Conservation (phyloP, 1,140 invertebrate genomes). For the Drosophila simulans region DNA sequence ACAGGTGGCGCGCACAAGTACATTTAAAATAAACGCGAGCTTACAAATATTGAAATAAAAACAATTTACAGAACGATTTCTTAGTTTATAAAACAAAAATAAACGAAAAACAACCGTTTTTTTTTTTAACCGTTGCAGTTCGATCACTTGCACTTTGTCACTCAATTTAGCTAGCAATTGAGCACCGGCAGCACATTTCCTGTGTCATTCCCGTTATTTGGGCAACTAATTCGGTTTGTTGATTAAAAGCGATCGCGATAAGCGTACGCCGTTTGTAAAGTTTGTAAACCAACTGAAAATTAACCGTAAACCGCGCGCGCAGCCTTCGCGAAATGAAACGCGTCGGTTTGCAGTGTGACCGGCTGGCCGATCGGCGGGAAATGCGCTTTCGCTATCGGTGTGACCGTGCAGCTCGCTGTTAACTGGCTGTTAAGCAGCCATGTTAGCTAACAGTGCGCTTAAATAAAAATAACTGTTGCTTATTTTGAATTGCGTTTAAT, state of each 20-base stretch:
- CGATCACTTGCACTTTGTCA: constrained; percentile 2
- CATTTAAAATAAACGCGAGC: background rate
- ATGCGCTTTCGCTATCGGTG: background rate
- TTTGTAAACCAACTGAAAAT: constrained; percentile 10
- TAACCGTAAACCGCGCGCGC: background rate
- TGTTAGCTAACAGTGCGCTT: background rate
- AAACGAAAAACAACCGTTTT: background rate
- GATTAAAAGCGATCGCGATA: too few species aligned
- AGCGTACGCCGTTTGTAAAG: background rate
- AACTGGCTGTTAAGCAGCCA: background rate
- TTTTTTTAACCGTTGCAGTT: background rate
- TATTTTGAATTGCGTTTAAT: too few species aligned
- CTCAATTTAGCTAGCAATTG: constrained; percentile 1
- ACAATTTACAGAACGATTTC: background rate
- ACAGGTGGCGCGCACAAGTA: background rate
- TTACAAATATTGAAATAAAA: background rate
- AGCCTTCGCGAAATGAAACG: background rate
- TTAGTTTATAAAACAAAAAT: background rate
- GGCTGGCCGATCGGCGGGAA: background rate
- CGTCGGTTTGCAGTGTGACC: background rate
- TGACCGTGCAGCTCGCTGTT: background rate
- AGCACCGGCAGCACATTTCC: background rate
- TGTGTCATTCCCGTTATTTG: constrained; percentile 1
- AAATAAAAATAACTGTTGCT: too few species aligned
- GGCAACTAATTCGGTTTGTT: too few species aligned